Evolutionary conservation across 2,888 invertebrate genomes (phyloP).

Genomic region (Netelia fuscicornis): DNA sequence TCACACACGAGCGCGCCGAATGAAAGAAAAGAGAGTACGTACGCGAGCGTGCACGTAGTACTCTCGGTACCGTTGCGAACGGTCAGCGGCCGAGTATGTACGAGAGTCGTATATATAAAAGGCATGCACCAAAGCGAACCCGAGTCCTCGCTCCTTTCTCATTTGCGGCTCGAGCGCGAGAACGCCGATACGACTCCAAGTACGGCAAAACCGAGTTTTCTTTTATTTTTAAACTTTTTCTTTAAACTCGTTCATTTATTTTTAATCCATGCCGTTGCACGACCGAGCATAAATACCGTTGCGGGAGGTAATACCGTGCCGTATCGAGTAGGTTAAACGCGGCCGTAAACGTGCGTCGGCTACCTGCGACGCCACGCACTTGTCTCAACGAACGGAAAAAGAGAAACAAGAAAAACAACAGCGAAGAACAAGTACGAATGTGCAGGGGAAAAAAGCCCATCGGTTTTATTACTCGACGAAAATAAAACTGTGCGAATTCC

Average conservation of each 20-base stretch:
- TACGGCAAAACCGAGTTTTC: slow-evolving; percentile 56
- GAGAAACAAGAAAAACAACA: slow-evolving; percentile 20
- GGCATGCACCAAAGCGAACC: slow-evolving; percentile 43
- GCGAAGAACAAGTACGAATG: too few relatives aligned
- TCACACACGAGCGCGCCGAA: slow-evolving; percentile 41
- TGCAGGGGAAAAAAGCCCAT: too few relatives aligned
- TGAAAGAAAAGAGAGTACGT: slow-evolving; percentile 53
- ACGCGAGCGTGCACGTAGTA: slow-evolving; percentile 76
- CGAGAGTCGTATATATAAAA: slow-evolving; percentile 39
- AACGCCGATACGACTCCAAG: slow-evolving; percentile 54
- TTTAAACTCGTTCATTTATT: slow-evolving; percentile 22
- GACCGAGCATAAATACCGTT: slow-evolving; percentile 60
- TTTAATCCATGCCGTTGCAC: slow-evolving; percentile 38
- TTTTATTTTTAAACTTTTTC: slow-evolving; percentile 15
- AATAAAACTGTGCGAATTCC: slow-evolving; percentile 17
- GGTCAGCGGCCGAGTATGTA: slow-evolving; percentile 65
- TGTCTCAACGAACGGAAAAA: not conserved
- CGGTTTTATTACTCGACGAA: slow-evolving; percentile 34
- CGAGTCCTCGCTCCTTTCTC: slow-evolving; percentile 55
- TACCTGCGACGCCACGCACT: slow-evolving; percentile 15
- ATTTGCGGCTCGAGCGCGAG: slow-evolving; percentile 39
- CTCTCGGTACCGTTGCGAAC: slow-evolving; percentile 78
- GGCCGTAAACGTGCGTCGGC: slow-evolving; percentile 47
- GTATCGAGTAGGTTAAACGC: slow-evolving; percentile 59
- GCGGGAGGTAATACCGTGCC: slow-evolving; percentile 50